Percentiles rank a stretch among this genome's conserved stretches.
phyloP scores from a whole-genome alignment of 1,140 invertebrate genomes.

The Drosophila teissieri region DNA sequence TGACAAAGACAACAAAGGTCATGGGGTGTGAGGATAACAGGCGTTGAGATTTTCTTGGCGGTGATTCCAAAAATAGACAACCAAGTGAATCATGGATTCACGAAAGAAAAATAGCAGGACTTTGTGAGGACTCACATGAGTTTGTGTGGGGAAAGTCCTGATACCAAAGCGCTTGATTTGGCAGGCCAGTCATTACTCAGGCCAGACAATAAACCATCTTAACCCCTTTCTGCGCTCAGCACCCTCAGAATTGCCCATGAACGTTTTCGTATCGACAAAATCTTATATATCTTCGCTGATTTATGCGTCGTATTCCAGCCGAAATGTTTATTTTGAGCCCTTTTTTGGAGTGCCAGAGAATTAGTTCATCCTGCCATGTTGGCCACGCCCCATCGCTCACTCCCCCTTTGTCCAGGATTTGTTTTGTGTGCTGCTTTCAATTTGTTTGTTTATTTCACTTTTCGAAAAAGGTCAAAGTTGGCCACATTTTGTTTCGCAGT shows the following conservation, averaged over 20 bases:
- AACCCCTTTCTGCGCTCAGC: conserved; percentile 1
- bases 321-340: conserved; percentile 54
- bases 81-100: conserved; percentile 31
- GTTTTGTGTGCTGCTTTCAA: conserved; percentile 71
- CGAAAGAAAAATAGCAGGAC: too few relatives aligned
- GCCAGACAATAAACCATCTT: conserved; percentile 20
- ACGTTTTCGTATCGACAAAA: conserved; percentile 34
- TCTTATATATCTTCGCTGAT: conserved; percentile 44
- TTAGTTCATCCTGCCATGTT: conserved; percentile 66
- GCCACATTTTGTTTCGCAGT: conserved; percentile 48
- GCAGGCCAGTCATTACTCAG: conserved; percentile 37
- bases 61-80: conserved; percentile 41
- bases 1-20: conserved; percentile 52
- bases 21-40: conserved; percentile 2
- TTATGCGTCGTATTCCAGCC: conserved; percentile 42
- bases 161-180: conserved; percentile 20
- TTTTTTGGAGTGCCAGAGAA: conserved; percentile 34
- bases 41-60: conserved; percentile 21
- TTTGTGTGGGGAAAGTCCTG: conserved; percentile 8
- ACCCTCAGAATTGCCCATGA: not conserved
- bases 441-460: conserved; percentile 79
- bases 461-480: conserved; percentile 75
- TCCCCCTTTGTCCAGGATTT: conserved; percentile 22
- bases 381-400: conserved; percentile 60
- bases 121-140: not conserved